Percentiles rank a stretch among this genome's conserved stretches.
These are phyloP conservation scores for Nasonia longicornis DNA, from an alignment of 1,140 invertebrate species.

Conservation along the genomic window DNA sequence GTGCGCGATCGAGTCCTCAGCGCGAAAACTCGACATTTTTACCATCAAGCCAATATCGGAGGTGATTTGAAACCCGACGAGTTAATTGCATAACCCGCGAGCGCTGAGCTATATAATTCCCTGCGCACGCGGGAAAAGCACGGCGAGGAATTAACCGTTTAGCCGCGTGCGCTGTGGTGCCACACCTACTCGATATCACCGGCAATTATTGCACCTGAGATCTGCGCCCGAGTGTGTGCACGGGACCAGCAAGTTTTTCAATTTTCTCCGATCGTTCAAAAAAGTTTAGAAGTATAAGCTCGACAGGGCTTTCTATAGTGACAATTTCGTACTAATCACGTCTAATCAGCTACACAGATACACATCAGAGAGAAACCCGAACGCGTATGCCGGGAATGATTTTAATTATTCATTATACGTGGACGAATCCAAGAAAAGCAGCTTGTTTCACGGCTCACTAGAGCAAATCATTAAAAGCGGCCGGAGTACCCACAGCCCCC, in stretches of 20 bases:
- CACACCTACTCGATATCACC: slow-evolving; percentile 13
- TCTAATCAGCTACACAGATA: too few species aligned
- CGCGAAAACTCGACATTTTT: not conserved
- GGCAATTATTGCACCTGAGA: slow-evolving; percentile 9
- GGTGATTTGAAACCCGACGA: not conserved
- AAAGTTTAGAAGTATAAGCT: too few species aligned
- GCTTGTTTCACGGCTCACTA: slow-evolving; percentile 12
- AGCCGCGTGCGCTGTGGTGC: slow-evolving; percentile 27
- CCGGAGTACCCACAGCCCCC: not conserved
- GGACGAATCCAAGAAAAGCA: not conserved
- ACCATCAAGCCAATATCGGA: not conserved
- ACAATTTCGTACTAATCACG: too few species aligned
- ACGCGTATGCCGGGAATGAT: not conserved
- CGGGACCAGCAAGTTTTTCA: too few species aligned
- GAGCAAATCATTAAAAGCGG: slow-evolving; percentile 10
- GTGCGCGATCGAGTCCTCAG: not conserved
- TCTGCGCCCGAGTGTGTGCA: not conserved
- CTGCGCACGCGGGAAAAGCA: not conserved
- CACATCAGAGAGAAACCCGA: too few species aligned
- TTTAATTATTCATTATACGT: slow-evolving; percentile 4
- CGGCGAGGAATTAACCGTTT: not conserved
- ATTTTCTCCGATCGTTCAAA: too few species aligned
- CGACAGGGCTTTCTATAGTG: too few species aligned
- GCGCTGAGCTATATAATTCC: not conserved
- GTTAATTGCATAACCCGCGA: not conserved